phyloP scores from a whole-genome alignment of 2,797 vertebrate genomes.

The Periophthalmus magnuspinnatus region DNA sequence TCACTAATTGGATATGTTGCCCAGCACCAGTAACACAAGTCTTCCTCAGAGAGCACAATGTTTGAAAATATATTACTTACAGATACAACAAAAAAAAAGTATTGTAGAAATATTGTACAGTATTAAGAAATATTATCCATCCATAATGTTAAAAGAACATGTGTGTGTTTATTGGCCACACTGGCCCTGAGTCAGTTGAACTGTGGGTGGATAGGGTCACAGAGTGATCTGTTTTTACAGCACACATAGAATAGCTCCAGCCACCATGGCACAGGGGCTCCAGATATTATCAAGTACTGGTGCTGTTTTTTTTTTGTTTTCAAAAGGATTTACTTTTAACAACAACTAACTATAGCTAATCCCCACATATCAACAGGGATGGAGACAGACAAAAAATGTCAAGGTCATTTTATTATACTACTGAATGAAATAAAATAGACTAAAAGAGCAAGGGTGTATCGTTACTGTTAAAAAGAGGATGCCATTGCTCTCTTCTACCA shows the following conservation, averaged over 20 bases:
- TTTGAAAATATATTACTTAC: too few species aligned
- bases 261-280: slow-evolving; percentile 54
- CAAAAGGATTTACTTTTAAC: slow-evolving; percentile 50
- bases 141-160: background rate
- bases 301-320: slow-evolving; percentile 47
- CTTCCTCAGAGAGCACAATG: too few species aligned
- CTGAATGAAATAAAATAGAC: background rate
- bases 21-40: too few species aligned
- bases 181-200: slow-evolving; percentile 4
- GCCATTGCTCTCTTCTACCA: background rate
- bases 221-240: slow-evolving; percentile 54
- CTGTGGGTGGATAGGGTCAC: slow-evolving; percentile 26
- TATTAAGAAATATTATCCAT: too few species aligned
- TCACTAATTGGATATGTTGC: too few species aligned
- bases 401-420: slow-evolving; percentile 4
- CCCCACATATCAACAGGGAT: slow-evolving; percentile 51
- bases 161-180: background rate
- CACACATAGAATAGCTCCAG: slow-evolving; percentile 50
- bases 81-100: too few species aligned
- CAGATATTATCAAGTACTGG: slow-evolving; percentile 63
- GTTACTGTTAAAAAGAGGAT: background rate
- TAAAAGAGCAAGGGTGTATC: background rate
- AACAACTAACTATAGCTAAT: slow-evolving; percentile 58
- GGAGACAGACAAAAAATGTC: slow-evolving; percentile 50
- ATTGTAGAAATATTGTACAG: too few species aligned